Evolutionary conservation across 2,113 vertebrate species (phyloP).

Genomic region (Eulemur macaco): DNA sequence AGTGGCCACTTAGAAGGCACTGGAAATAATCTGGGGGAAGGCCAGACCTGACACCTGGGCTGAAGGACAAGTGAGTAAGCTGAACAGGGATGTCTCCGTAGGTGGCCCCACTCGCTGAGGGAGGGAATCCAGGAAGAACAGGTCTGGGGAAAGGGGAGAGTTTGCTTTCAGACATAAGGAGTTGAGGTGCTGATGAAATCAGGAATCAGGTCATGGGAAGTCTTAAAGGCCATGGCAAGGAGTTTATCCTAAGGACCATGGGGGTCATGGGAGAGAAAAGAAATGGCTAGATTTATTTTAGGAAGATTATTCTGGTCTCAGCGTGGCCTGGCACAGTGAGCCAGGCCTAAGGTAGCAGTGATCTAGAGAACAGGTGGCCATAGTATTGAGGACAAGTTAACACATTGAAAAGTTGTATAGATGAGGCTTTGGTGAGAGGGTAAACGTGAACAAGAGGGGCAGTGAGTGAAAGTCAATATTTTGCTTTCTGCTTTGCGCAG

Average conservation of each 20-base stretch:
- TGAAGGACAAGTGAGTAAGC: neutral
- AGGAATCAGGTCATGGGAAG: neutral
- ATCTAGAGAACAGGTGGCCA: neutral
- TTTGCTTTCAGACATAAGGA: neutral
- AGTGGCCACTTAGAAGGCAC: neutral
- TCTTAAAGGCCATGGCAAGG: neutral
- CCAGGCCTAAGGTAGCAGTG: neutral
- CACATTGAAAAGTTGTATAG: neutral
- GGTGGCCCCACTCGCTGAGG: neutral
- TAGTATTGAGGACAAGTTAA: neutral
- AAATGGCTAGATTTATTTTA: neutral
- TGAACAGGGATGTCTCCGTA: neutral
- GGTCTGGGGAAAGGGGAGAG: neutral
- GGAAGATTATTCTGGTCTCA: neutral
- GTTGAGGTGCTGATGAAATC: neutral
- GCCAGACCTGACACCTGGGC: neutral
- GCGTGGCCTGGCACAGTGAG: neutral
- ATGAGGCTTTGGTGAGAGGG: neutral
- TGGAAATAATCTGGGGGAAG: neutral
- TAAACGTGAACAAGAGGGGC: neutral
- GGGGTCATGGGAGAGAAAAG: neutral
- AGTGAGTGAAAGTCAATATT: neutral
- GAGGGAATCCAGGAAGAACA: neutral
- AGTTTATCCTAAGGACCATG: neutral
- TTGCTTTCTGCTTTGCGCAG: slow-evolving; percentile 6